A percentile compares a stretch with the other conserved stretches of the same genome.
These are phyloP conservation scores for Podarcis cretensis DNA, from an alignment of 2,113 vertebrate genomes.

Conservation along the genomic window DNA sequence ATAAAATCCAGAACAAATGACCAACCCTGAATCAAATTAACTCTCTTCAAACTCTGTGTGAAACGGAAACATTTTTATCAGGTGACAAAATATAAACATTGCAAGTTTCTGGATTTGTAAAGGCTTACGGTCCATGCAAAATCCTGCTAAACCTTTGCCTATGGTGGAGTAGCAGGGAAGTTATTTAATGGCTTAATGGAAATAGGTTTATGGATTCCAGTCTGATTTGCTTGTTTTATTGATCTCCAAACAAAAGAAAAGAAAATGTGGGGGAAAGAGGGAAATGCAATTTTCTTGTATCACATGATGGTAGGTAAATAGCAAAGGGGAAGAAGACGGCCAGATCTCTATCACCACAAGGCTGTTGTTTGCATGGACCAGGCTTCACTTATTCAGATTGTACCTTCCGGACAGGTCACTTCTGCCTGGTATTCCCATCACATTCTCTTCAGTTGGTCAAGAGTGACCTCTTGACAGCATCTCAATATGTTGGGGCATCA, in stretches of 20 bases:
- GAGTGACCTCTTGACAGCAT: neutral
- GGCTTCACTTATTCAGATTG: neutral
- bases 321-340: neutral
- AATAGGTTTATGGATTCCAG: neutral
- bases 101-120: too few relatives aligned
- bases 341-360: neutral
- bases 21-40: too few relatives aligned
- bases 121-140: too few relatives aligned
- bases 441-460: neutral
- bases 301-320: neutral
- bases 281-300: neutral
- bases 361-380: neutral
- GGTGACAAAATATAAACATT: too few relatives aligned
- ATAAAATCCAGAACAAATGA: too few relatives aligned
- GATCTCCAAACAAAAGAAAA: neutral
- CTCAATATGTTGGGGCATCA: neutral
- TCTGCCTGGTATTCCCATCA: neutral
- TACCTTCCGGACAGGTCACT: neutral
- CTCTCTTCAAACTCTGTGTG: too few relatives aligned
- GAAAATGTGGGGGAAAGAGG: neutral
- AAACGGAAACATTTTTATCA: too few relatives aligned
- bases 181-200: too few relatives aligned
- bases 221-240: neutral
- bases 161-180: too few relatives aligned
- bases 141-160: too few relatives aligned